Base-by-base conservation (phyloP, 2,797 vertebrate genomes). In the Perodicticus potto region DNA sequence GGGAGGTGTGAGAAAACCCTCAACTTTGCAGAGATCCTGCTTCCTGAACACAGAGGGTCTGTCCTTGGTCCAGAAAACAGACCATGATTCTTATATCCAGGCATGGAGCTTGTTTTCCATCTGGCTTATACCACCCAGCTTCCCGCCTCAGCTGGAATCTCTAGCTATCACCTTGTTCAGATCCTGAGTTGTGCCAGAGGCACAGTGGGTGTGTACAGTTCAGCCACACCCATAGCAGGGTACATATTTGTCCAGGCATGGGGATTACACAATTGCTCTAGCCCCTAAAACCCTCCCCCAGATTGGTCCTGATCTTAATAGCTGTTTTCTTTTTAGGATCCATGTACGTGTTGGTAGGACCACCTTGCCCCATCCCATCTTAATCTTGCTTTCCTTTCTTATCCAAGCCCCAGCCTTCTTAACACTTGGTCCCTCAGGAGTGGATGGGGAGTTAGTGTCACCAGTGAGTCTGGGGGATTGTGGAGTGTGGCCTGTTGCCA, bases 1-100 rank as follows among this genome's bases (percentile, higher is more conserved):
- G 7, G n/a, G 40, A 32, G 23, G 59, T 34, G 29, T 43, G 86
- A 92, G 82, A 59, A 67, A 91, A 25, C 16, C 11, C 45, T 74
- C 17, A 25, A 16, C n/a, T 74, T 86, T 22, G 65, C 45, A 55
- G 82, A 16, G 20, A 25, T 63, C 34, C 7, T 13, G 32, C 40
- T 70, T 74, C 45, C 65, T 40, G 74, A 89, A 86, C 43, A 81
- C 2, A 17, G 40, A 88, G n/a, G 32, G 25, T 37, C 53, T 92
- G 74, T 43, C 43, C 40, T 95, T 59, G 49, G 37, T 29, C 27
- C 72, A 90, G 81, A 87, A 95, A 90, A 67, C 59, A 94, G 40
- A 32, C 32, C 25, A 3, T 10, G n/a, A 37, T 84, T 77, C 29
- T 93, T 93, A 11, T 23, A 61, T 34, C 16, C 45, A 25, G 69